Base-by-base conservation (phyloP, 2,888 invertebrate genomes). In the Tachina lurida region DNA sequence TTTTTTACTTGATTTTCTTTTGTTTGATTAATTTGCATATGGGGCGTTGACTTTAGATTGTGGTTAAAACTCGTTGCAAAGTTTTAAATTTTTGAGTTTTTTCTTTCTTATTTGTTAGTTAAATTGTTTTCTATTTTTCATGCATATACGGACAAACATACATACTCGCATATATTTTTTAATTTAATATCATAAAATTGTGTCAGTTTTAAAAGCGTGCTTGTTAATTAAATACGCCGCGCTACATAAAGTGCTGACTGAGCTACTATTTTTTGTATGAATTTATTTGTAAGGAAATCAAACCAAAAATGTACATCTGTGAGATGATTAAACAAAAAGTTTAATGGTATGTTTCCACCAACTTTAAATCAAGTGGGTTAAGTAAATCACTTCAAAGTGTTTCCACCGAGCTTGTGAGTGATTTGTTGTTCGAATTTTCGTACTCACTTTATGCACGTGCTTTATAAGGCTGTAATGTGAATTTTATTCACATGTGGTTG, bases 11-110 rank as follows among this genome's bases (percentile, higher is more conserved):
- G 5, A 17, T 19, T 58, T 54, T 31, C 52, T 56, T 71, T 56
- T 58, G 56, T 65, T 1, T 75, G 75, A 75, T 75, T 68, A 74
- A 81, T 81, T 81, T 81, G 62, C 62, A 82, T 70, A 41, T 79
- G 79, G 79, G 84, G 84, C 84, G 79, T 84, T 84, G 79, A 84
- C 84, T 62, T 19, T 17, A 31, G 13, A 19, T 62, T 84, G 79
- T 65, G 79, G 79, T 68, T 84, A 60, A 17, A 54, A 62, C 45
- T 52, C 19, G n/a, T 15, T 54, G 63, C 39, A 22, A 15, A 65
- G 17, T 65, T 63, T 47, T 62, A 31, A 10, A 7, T 8, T 62
- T 22, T 60, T n/a, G 45, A 49, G n/a, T 19, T 62, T 19, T 52
- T 54, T 1, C 54, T 22, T 10, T 41, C 10, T 49, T 45, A 13